Evolutionary conservation across 2,888 invertebrate genomes (phyloP), one percentile per base, ranked within the genome.

Genomic region (Rhogogaster chlorosoma): DNA sequence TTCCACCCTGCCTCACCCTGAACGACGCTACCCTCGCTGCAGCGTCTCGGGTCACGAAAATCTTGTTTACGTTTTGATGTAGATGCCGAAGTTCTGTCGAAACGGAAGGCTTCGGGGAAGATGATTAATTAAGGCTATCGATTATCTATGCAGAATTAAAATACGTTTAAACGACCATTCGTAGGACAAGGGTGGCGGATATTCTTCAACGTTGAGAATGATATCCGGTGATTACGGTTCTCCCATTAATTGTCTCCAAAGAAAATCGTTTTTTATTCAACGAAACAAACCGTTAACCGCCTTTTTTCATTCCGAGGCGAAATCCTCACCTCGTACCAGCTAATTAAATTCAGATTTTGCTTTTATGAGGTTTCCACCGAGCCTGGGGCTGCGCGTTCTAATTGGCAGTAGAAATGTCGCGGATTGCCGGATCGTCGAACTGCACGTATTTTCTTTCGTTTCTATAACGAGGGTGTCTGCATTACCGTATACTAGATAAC

Each of bases 61-160:
- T 84, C 77, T 67, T 84, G 80, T 84, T 85, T 85, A 86, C 82
- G 70, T 83, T 49, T 61, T 86, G 84, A 86, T 85, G 87, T 88
- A 67, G 85, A 86, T 85, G 87, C 87, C 78, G 53, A 73, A 82
- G 84, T 86, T 85, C 86, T 86, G 88, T 87, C 88, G 83, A 87
- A 86, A 83, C 83, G 85, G 86, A 88, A 88, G 87, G 84, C 83
- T 49, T 67, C 38, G 49, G 36, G 42, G 36, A 85, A 82, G 26
- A 38, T 49, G 78, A 70, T 49, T 78, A 53, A 82, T 85, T 64
- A 70, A 82, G 29, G 71, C 53, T 70, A 85, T 85, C 82, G 80
- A 82, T 82, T 32, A 32, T 67, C 67, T 18, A 29, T 67, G 32
- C 32, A 32, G 32, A 18, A 67, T 67, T 32, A 67, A 67, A 67